These are phyloP conservation scores for Remorina albescens DNA, from an alignment of 2,797 vertebrate species.

Conservation along the genomic window DNA sequence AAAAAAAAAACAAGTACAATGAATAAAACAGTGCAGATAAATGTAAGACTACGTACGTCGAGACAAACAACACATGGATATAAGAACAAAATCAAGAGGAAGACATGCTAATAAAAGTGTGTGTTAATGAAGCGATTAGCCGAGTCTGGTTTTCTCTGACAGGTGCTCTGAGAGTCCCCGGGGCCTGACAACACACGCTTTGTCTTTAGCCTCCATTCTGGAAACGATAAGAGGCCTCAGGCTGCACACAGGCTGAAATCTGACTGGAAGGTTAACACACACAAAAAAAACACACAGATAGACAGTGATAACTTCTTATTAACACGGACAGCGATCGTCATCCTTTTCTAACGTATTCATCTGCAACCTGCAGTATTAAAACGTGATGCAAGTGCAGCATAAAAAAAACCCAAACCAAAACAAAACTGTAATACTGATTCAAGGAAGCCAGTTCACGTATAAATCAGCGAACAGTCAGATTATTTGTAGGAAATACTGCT, in stretches of 20 bases:
- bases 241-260: not conserved
- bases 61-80: not conserved
- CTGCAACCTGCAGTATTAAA: not conserved
- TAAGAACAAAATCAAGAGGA: not conserved
- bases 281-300: not conserved
- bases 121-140: not conserved
- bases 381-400: not conserved
- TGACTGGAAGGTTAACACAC: not conserved
- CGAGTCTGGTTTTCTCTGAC: not conserved
- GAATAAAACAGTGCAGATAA: not conserved
- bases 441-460: not conserved
- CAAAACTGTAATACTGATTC: not conserved
- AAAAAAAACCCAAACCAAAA: too few species aligned
- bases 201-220: not conserved
- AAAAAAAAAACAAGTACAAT: not conserved
- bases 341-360: not conserved
- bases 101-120: not conserved
- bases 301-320: not conserved
- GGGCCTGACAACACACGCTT: conserved; percentile 8
- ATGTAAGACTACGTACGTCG: too few species aligned
- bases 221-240: conserved; percentile 12
- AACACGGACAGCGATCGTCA: not conserved
- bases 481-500: not conserved
- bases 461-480: not conserved
- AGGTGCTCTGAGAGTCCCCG: not conserved